phyloP scores from a whole-genome alignment of 2,888 invertebrate species.

The Xanthia togata region DNA sequence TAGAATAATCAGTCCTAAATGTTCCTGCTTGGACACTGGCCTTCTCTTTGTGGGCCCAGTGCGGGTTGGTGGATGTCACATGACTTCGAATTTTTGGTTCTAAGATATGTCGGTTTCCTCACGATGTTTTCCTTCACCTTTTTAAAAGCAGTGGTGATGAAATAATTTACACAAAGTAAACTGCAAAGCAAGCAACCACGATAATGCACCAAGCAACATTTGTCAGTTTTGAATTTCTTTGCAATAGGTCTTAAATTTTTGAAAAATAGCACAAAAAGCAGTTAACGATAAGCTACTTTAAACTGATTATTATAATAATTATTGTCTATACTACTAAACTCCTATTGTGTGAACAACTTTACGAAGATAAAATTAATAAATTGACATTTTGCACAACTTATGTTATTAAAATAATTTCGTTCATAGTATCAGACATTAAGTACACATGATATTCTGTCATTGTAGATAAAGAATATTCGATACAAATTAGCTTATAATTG shows the following conservation, averaged over 20 bases:
- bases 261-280: neutral
- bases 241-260: neutral
- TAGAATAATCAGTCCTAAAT: too few relatives aligned
- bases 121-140: too few relatives aligned
- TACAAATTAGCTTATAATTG: conserved; percentile 10
- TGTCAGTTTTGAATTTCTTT: neutral
- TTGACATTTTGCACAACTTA: conserved; percentile 81
- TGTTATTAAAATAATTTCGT: conserved; percentile 69
- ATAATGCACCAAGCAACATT: neutral
- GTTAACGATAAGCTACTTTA: neutral
- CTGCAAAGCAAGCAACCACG: too few relatives aligned
- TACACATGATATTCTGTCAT: conserved; percentile 36
- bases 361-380: conserved; percentile 73
- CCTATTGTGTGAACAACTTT: conserved; percentile 58
- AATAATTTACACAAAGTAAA: too few relatives aligned
- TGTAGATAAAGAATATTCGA: conserved; percentile 24
- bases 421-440: conserved; percentile 60
- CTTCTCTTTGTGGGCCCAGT: too few relatives aligned
- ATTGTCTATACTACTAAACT: conserved; percentile 37
- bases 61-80: too few relatives aligned
- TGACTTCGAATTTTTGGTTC: too few relatives aligned
- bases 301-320: conserved; percentile 18
- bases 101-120: too few relatives aligned
- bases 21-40: too few relatives aligned
- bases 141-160: too few relatives aligned